A percentile compares a stretch with the other conserved stretches of the same genome.
phyloP scores from a whole-genome alignment of 2,113 vertebrate species.

The Eptesicus fuscus region DNA sequence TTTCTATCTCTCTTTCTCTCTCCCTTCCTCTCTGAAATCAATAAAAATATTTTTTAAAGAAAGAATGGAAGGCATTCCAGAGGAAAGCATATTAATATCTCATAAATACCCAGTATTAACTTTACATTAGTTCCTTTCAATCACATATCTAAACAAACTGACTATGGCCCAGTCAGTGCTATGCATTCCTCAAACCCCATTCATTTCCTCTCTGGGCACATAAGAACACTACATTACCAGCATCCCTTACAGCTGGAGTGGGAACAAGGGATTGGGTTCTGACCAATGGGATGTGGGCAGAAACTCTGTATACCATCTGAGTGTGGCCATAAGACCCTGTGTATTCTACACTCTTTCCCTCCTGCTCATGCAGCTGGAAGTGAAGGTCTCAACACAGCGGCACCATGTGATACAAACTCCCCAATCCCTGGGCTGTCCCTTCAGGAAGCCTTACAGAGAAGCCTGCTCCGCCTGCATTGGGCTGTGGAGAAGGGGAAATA shows the following conservation, averaged over 20 bases:
- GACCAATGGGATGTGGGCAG: not conserved
- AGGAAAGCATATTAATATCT: not conserved
- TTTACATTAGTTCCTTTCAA: not conserved
- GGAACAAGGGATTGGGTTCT: not conserved
- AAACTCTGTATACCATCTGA: not conserved
- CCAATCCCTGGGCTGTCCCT: not conserved
- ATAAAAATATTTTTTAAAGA: not conserved
- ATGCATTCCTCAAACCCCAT: not conserved
- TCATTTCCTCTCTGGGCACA: not conserved
- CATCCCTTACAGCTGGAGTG: not conserved
- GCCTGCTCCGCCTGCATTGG: not conserved
- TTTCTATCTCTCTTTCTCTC: too few relatives aligned
- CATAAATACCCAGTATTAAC: not conserved
- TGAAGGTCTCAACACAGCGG: not conserved
- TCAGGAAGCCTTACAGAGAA: not conserved
- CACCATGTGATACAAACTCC: rapidly evolving
- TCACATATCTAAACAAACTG: not conserved
- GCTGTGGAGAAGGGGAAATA: not conserved
- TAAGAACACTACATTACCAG: not conserved
- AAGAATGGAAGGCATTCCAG: not conserved
- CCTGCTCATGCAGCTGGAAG: not conserved
- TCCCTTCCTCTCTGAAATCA: too few relatives aligned
- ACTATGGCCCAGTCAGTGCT: not conserved
- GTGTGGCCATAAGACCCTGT: not conserved
- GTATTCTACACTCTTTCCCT: not conserved